A percentile compares a stretch with the other conserved stretches of the same genome.
These are phyloP conservation scores for Xyrauchen texanus DNA, from an alignment of 2,113 vertebrate genomes.

Conservation along the genomic window DNA sequence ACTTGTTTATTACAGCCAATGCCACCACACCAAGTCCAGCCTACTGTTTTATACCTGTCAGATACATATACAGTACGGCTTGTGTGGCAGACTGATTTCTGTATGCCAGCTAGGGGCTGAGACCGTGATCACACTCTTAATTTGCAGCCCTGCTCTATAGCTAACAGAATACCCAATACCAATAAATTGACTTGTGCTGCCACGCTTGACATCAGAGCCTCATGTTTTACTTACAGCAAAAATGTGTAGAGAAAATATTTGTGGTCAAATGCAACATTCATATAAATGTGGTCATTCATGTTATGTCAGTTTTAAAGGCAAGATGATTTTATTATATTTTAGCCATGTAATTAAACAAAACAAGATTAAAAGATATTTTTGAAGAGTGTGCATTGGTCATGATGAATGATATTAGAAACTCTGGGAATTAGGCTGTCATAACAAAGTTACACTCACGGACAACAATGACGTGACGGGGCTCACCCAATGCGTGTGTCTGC, in stretches of 20 bases:
- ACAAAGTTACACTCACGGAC: slow-evolving; percentile 16
- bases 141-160: slow-evolving; percentile 30
- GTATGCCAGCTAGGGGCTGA: slow-evolving; percentile 21
- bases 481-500: slow-evolving; percentile 1
- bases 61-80: background rate
- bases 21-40: slow-evolving; percentile 2
- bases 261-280: too few species aligned
- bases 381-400: slow-evolving; percentile 11
- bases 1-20: slow-evolving; percentile 51
- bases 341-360: slow-evolving; percentile 15
- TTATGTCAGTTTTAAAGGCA: background rate
- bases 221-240: background rate
- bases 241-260: background rate
- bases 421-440: slow-evolving; percentile 19
- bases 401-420: slow-evolving; percentile 12
- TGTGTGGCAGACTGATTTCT: slow-evolving; percentile 18
- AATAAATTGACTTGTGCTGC: slow-evolving; percentile 36
- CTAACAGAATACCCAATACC: slow-evolving; percentile 1
- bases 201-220: slow-evolving; percentile 35
- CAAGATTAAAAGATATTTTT: slow-evolving; percentile 3
- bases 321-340: background rate
- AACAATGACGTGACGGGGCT: slow-evolving; percentile 34
- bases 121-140: slow-evolving; percentile 35
- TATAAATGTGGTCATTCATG: background rate
- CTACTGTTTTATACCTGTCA: background rate